A percentile compares a stretch with the other conserved stretches of the same genome.
These are phyloP conservation scores for Neosilurus hyrtlii DNA, from an alignment of 2,797 vertebrate species.

Conservation along the genomic window DNA sequence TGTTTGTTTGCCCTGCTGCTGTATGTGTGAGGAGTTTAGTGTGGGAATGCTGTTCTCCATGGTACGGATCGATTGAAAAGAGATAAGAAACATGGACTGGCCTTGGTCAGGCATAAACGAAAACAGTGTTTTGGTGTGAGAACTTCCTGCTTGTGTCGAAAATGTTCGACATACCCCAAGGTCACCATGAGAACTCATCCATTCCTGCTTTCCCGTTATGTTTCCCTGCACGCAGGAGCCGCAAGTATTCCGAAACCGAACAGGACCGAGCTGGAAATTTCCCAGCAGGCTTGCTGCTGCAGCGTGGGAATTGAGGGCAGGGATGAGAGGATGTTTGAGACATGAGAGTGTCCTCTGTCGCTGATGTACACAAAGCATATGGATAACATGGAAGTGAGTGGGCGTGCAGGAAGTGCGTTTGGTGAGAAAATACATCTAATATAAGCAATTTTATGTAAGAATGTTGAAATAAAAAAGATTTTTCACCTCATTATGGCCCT, in stretches of 20 bases:
- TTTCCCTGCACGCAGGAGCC: slow-evolving; percentile 43
- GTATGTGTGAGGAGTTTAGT: slow-evolving; percentile 49
- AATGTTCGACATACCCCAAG: slow-evolving; percentile 55
- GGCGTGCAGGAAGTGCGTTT: neutral
- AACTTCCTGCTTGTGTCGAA: slow-evolving; percentile 57
- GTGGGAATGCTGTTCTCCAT: slow-evolving; percentile 71
- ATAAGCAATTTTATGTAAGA: neutral
- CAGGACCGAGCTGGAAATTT: slow-evolving; percentile 60
- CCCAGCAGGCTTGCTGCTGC: slow-evolving; percentile 60
- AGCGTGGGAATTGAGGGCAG: slow-evolving; percentile 72
- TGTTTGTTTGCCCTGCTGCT: slow-evolving; percentile 67
- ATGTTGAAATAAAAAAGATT: neutral
- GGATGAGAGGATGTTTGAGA: slow-evolving; percentile 67
- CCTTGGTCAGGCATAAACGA: slow-evolving; percentile 67
- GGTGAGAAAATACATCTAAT: neutral
- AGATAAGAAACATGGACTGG: slow-evolving; percentile 71
- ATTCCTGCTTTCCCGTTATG: slow-evolving; percentile 36
- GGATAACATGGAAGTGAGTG: slow-evolving; percentile 36
- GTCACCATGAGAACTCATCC: slow-evolving; percentile 45
- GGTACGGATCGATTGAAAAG: slow-evolving; percentile 66
- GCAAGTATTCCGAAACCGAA: slow-evolving; percentile 49
- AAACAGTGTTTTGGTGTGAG: slow-evolving; percentile 66
- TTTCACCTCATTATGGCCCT: neutral
- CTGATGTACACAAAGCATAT: slow-evolving; percentile 58
- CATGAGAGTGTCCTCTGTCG: slow-evolving; percentile 52